These are phyloP conservation scores for Sciurus vulgaris DNA, from an alignment of 2,797 vertebrate species.

Conservation along the genomic window DNA sequence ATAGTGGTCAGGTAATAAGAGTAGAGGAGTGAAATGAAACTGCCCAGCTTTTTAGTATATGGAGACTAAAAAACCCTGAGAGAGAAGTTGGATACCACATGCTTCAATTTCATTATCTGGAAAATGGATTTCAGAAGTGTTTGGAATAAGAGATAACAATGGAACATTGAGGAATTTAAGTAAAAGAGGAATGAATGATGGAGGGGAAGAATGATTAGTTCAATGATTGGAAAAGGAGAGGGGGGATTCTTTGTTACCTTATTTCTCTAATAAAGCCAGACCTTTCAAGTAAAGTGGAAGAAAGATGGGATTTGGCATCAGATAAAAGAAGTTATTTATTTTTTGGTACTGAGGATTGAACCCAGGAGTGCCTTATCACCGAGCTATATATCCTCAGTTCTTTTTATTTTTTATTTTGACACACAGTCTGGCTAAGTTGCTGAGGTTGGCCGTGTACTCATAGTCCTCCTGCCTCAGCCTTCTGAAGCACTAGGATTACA, in stretches of 20 bases:
- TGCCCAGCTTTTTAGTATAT: not conserved
- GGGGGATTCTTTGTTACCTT: not conserved
- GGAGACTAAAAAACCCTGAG: slow-evolving; percentile 30
- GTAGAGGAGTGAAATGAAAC: slow-evolving; percentile 1
- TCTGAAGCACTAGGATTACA: no score
- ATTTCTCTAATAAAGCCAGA: slow-evolving; percentile 39
- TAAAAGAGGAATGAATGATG: slow-evolving; percentile 29
- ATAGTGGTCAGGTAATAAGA: not conserved
- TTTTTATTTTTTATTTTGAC: no score
- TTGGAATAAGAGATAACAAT: slow-evolving; percentile 41
- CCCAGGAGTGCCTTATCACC: no score
- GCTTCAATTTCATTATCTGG: slow-evolving; percentile 19
- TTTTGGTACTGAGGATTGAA: no score
- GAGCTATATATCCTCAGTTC: no score
- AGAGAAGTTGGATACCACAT: not conserved
- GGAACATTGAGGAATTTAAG: not conserved
- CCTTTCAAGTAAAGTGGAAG: not conserved
- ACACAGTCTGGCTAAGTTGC: no score
- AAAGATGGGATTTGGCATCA: slow-evolving; percentile 50
- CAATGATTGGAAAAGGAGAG: not conserved
- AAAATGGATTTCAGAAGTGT: slow-evolving; percentile 56
- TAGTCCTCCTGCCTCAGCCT: no score
- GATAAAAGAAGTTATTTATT: not conserved
- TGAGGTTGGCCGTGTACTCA: no score
- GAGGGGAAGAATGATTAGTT: not conserved